These are phyloP conservation scores for Orchestia grillus DNA, from an alignment of 1,140 invertebrate genomes.

Conservation along the genomic window DNA sequence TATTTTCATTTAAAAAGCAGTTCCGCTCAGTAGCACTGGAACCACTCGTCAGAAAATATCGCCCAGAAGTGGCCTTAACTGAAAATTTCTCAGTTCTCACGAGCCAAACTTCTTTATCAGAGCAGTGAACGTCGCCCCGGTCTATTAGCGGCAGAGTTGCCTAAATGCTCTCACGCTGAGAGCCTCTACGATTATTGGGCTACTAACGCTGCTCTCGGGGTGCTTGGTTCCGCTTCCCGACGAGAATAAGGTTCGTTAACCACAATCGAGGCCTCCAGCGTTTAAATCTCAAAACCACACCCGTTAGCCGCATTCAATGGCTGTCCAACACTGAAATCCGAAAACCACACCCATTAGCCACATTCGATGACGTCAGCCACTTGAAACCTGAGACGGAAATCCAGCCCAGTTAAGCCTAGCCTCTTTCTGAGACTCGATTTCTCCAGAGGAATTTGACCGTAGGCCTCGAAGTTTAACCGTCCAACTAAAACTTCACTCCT, in stretches of 20 bases:
- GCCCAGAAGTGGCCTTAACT: neutral
- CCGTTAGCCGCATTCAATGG: too few relatives aligned
- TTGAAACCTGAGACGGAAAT: neutral
- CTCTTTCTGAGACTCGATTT: neutral
- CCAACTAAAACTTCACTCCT: conserved; percentile 13
- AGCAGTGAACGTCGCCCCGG: neutral
- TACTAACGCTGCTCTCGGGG: neutral
- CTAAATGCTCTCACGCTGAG: neutral
- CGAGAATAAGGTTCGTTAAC: conserved; percentile 33
- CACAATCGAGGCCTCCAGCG: neutral
- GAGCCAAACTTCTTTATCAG: neutral
- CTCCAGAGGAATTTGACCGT: conserved; percentile 39
- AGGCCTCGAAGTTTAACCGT: neutral
- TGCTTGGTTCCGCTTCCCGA: neutral
- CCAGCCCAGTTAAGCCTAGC: neutral
- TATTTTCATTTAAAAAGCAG: neutral
- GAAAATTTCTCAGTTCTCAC: neutral
- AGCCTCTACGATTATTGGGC: neutral
- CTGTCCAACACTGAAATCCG: too few relatives aligned
- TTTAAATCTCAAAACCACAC: neutral
- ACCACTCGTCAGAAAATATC: neutral
- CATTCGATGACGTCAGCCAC: neutral
- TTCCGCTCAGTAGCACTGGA: neutral
- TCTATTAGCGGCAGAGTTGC: neutral
- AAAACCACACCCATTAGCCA: neutral